Evolutionary conservation across 2,797 vertebrate genomes (phyloP).

Genomic region (Takifugu rubripes): DNA sequence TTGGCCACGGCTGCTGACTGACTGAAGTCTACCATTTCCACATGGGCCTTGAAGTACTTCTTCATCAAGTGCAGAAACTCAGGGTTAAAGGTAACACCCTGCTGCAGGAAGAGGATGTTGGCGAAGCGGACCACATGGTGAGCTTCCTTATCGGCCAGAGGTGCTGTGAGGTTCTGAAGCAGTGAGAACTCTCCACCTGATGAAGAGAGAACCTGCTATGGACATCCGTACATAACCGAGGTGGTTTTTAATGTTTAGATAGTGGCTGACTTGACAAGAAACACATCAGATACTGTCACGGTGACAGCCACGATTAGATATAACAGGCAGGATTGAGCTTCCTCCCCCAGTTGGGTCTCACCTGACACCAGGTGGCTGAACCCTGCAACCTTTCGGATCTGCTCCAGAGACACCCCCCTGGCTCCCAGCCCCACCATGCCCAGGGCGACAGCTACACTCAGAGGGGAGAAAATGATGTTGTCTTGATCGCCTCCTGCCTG

Average conservation of each 20-base stretch:
- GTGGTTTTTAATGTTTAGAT: too few relatives aligned
- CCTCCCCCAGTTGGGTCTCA: conserved; percentile 47
- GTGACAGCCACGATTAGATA: too few relatives aligned
- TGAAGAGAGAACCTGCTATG: conserved; percentile 10
- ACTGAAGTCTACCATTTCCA: conserved; percentile 89
- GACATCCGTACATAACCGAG: too few relatives aligned
- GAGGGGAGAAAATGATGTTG: conserved; percentile 93
- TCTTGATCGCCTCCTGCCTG: conserved; percentile 83
- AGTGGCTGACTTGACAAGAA: too few relatives aligned
- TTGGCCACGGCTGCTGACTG: conserved; percentile 84
- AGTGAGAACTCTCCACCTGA: conserved; percentile 89
- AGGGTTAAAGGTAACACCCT: conserved; percentile 85
- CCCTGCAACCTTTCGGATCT: conserved; percentile 88
- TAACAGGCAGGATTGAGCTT: too few relatives aligned
- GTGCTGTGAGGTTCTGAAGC: conserved; percentile 85
- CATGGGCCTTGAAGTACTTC: conserved; percentile 88
- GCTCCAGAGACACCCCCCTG: conserved; percentile 84
- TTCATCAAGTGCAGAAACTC: conserved; percentile 90
- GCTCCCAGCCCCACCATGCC: conserved; percentile 95
- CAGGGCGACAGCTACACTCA: conserved; percentile 87
- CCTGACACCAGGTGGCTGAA: conserved; percentile 86
- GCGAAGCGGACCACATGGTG: conserved; percentile 87
- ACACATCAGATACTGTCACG: too few relatives aligned
- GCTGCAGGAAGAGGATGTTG: conserved; percentile 91
- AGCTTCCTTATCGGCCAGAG: conserved; percentile 75